Percentiles rank a stretch among this genome's conserved stretches.
phyloP scores from a whole-genome alignment of 2,888 invertebrate species.

The Nomada fabriciana region DNA sequence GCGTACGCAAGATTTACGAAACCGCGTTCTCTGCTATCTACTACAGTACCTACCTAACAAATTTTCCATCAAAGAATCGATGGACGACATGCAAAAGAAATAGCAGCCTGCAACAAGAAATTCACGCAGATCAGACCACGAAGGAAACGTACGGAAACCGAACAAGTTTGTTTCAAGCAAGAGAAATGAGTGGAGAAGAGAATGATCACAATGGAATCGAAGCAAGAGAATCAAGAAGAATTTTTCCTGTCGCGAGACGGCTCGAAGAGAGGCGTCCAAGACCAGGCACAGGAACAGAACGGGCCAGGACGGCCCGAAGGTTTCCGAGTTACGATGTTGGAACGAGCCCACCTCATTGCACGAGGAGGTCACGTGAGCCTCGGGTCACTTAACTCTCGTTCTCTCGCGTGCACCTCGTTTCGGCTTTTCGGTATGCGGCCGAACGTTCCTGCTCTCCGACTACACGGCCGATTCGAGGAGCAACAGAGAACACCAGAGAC shows the following conservation, averaged over 20 bases:
- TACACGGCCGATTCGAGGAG: constrained; percentile 3
- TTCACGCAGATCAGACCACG: too few relatives aligned
- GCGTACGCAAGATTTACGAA: too few relatives aligned
- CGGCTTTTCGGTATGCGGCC: constrained; percentile 64
- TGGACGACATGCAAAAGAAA: too few relatives aligned
- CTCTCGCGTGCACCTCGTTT: constrained; percentile 65
- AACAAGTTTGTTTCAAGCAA: too few relatives aligned
- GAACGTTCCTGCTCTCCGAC: constrained; percentile 31
- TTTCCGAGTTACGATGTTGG: constrained; percentile 63
- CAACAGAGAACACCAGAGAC: neutral
- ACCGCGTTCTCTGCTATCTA: too few relatives aligned
- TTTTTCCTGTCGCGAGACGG: neutral
- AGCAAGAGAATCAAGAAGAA: neutral
- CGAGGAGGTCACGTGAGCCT: constrained; percentile 74
- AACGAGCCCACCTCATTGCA: constrained; percentile 73
- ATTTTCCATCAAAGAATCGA: too few relatives aligned
- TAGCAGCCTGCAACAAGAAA: too few relatives aligned
- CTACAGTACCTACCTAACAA: too few relatives aligned
- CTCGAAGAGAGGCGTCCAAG: neutral
- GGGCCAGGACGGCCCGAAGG: constrained; percentile 23
- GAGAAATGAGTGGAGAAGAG: too few relatives aligned
- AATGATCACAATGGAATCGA: too few relatives aligned
- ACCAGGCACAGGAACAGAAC: neutral
- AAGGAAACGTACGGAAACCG: too few relatives aligned
- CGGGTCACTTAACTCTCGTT: constrained; percentile 75